Evolutionary conservation across 2,888 invertebrate genomes (phyloP), one percentile per base, ranked within the genome.

Genomic region (Drosophila silvestris): DNA sequence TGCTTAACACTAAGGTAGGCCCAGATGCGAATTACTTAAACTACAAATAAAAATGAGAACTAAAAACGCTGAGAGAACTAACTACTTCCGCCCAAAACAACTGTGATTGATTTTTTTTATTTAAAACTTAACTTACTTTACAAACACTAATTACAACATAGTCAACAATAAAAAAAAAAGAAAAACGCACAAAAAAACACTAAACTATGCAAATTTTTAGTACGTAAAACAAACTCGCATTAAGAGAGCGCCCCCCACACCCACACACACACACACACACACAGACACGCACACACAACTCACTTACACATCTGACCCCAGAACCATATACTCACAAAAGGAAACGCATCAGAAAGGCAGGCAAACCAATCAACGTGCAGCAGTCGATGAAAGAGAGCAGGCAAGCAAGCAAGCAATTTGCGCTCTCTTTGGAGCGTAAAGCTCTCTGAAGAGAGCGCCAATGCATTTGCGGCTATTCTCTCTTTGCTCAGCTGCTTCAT

Each of bases 11-110:
- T 73, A 56, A 69, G 75, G 68, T 84, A 77, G 77, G 72, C 70
- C 85, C 65, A 81, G 68, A 73, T 56, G 88, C 83, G 82, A 81
- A 81, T 71, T 73, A 73, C 78, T 77, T 73, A 73, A 68, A 64
- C 47, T 67, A 76, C 67, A 56, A 41, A 44, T 53, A 39, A 58
- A 54, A 28, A 53, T 9, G 19, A 72, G 57, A 68, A 65, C 58
- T 58, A 22, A 61, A 60, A 73, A 73, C 61, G 71, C 61, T 72
- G 68, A 79, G 63, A 74, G 69, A 77, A 74, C 83, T 85, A 74
- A 85, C 90, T 89, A 92, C 91, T 89, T 92, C 92, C 92, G 92
- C 92, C 92, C 92, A 92, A 91, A 85, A 92, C 91, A 92, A 92
- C 92, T 92, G 92, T 92, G 92, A 92, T 92, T 92, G 91, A 92